Conservation (phyloP, 2,888 invertebrate species). For the Diaperis boleti region DNA sequence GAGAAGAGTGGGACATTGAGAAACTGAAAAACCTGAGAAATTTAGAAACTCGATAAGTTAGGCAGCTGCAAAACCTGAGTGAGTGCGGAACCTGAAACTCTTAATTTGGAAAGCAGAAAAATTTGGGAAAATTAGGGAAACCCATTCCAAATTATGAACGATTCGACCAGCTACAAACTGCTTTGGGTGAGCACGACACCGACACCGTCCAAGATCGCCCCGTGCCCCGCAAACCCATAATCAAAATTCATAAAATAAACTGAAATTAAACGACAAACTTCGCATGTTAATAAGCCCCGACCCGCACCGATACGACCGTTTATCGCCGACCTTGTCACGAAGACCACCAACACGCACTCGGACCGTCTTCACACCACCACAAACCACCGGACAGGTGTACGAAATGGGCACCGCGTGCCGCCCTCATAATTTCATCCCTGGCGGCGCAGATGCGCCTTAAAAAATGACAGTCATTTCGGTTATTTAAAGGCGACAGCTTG, state of each 20-base stretch:
- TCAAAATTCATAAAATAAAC: not conserved
- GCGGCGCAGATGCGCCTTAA: conserved; percentile 27
- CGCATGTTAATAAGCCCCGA: conserved; percentile 7
- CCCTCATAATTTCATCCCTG: not conserved
- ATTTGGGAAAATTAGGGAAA: no score
- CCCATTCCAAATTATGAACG: no score
- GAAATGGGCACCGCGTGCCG: not conserved
- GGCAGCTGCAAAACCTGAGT: no score
- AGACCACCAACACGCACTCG: conserved; percentile 14
- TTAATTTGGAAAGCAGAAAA: no score
- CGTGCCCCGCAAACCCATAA: not conserved
- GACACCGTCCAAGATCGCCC: no score
- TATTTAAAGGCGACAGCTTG: conserved; percentile 35
- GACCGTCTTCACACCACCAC: not conserved
- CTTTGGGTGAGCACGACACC: no score
- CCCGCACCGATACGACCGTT: not conserved
- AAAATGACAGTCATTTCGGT: conserved; percentile 40
- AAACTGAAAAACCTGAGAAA: no score
- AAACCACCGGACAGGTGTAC: not conserved
- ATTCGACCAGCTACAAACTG: no score
- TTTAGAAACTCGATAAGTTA: no score
- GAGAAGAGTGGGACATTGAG: no score
- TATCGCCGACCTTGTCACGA: conserved; percentile 17
- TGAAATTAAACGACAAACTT: not conserved
- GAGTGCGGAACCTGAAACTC: no score